Conservation (phyloP, 2,888 invertebrate species). For the Sarcophaga caerulescens region DNA sequence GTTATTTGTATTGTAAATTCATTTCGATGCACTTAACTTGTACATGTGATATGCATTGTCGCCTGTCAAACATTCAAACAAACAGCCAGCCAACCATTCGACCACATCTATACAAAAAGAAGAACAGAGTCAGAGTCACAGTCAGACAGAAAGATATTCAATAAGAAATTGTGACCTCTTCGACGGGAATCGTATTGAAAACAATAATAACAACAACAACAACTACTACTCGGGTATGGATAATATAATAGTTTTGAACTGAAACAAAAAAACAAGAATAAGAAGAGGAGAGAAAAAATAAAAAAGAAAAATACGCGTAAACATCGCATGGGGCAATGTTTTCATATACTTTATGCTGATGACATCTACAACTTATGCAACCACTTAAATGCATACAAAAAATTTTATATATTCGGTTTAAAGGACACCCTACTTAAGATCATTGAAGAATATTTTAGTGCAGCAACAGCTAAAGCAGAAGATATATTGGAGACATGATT, state of each 20-base stretch:
- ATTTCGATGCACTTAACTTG: slow-evolving; percentile 64
- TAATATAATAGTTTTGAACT: slow-evolving; percentile 14
- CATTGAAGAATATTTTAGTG: not conserved
- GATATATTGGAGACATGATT: too few species aligned
- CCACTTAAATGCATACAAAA: slow-evolving; percentile 3
- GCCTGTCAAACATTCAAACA: slow-evolving; percentile 64
- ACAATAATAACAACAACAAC: slow-evolving; percentile 30
- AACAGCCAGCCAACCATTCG: slow-evolving; percentile 8
- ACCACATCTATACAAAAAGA: slow-evolving; percentile 43
- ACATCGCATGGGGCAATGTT: slow-evolving; percentile 73
- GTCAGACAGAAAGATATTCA: slow-evolving; percentile 58
- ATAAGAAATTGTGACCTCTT: slow-evolving; percentile 65
- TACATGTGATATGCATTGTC: slow-evolving; percentile 67
- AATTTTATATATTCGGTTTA: not conserved
- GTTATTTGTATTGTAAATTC: slow-evolving; percentile 55
- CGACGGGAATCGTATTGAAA: slow-evolving; percentile 17
- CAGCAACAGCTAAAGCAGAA: too few species aligned
- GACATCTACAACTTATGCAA: slow-evolving; percentile 73
- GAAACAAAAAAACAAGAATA: slow-evolving; percentile 32
- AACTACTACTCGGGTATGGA: not conserved
- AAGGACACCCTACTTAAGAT: not conserved
- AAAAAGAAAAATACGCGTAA: slow-evolving; percentile 19
- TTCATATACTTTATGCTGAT: slow-evolving; percentile 79
- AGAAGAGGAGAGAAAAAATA: not conserved
- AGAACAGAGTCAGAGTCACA: not conserved